Evolutionary conservation across 2,797 vertebrate species (phyloP).

Genomic region (Chaenodraco wilsoni): DNA sequence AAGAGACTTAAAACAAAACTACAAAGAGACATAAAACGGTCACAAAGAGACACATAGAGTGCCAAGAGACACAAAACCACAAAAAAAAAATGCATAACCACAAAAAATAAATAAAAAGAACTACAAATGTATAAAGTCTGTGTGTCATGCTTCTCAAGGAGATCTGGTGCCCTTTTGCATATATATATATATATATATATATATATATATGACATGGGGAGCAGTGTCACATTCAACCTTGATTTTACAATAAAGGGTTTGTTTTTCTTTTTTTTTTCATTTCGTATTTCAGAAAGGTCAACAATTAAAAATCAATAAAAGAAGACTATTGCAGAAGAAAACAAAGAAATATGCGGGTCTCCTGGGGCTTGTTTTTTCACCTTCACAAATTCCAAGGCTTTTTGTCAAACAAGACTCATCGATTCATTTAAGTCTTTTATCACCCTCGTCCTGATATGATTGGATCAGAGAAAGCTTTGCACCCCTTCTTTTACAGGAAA

Average conservation of each 20-base stretch:
- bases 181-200: too few relatives aligned
- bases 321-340: neutral
- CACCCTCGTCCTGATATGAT: neutral
- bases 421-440: neutral
- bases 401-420: neutral
- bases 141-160: too few relatives aligned
- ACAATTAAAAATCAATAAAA: neutral
- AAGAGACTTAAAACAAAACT: too few relatives aligned
- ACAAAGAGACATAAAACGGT: too few relatives aligned
- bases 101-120: too few relatives aligned
- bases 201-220: too few relatives aligned
- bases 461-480: neutral
- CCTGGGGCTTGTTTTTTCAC: neutral
- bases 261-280: neutral
- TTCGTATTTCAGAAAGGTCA: neutral
- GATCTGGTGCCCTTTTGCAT: too few relatives aligned
- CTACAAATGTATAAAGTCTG: too few relatives aligned
- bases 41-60: too few relatives aligned
- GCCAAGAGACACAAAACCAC: too few relatives aligned
- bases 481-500: neutral
- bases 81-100: too few relatives aligned
- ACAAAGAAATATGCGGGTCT: neutral
- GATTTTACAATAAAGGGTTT: neutral
- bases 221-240: neutral
- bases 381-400: neutral